Evolutionary conservation across 1,140 invertebrate genomes (phyloP), one percentile per base, ranked within the genome.

Genomic region (Caenorhabditis tropicalis): DNA sequence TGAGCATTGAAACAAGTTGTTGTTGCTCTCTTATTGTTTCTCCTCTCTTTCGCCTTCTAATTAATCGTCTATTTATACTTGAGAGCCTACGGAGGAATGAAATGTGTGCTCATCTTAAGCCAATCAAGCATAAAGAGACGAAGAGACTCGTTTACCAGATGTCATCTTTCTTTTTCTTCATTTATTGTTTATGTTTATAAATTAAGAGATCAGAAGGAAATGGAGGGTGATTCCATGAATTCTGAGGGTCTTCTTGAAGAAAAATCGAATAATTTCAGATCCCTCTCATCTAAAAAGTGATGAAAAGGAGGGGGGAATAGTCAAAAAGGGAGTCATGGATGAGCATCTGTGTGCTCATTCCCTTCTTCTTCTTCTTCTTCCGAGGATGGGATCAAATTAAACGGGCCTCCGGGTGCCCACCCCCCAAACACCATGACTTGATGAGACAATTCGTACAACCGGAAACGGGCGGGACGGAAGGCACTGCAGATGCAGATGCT

Each of bases 401-500:
- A 65, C 58, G 58, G 31, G n/a, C 19, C 51, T 7, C 24, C 56
- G 58, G 31, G 58, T 36, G 58, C 31, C 58, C 58, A 39, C 65
- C 65, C 43, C 29, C n/a, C n/a, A n/a, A n/a, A n/a, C 65, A 65
- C 58, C 58, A 65, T 65, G 10, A 36, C 58, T 27, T 74, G 65
- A 74, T 74, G 65, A 74, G 65, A 74, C 65, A 74, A 74, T 74
- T 74, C 65, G 65, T 74, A 43, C 65, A 74, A 74, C 65, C 65
- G 65, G 65, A 74, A 74, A 74, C 65, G 33, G 65, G 6, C 12
- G 39, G 39, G 39, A 12, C 36, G 65, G 65, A 74, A 74, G 65
- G n/a, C 33, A 43, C 33, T 39, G 65, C 58, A 33, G 15, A 29
- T 74, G 65, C 65, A 74, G 36, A 70, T 70, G 19, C 60, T n/a